Percentiles rank a stretch among this genome's conserved stretches.
Evolutionary conservation across 2,797 vertebrate genomes (phyloP).

Genomic region (Dromococcyx pavoninus): DNA sequence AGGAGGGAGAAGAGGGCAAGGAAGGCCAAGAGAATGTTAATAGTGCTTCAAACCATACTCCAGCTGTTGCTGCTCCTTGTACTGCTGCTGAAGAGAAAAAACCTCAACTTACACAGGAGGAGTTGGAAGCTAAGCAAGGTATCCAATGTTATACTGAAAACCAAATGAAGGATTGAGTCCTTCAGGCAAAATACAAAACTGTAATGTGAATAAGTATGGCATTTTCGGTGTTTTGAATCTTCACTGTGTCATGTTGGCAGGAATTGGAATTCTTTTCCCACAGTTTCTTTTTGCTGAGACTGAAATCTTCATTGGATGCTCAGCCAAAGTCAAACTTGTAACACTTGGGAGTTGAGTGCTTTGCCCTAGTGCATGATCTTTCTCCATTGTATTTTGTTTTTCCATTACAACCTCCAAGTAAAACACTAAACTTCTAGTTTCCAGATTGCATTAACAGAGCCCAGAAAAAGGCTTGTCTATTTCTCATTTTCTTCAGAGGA

Average conservation of each 20-base stretch:
- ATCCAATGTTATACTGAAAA: not conserved
- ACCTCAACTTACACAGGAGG: constrained; percentile 88
- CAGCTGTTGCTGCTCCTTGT: constrained; percentile 66
- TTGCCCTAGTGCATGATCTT: not conserved
- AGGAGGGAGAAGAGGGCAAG: constrained; percentile 84
- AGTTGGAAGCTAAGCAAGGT: constrained; percentile 98
- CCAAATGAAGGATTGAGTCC: not conserved
- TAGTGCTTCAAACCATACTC: constrained; percentile 39
- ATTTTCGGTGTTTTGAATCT: not conserved
- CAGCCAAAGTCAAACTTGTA: not conserved
- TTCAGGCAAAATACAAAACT: not conserved
- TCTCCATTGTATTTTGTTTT: not conserved
- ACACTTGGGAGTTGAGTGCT: not conserved
- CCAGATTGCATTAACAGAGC: not conserved
- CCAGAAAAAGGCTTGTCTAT: not conserved
- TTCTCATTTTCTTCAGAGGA: not conserved
- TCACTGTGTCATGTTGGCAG: not conserved
- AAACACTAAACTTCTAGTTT: not conserved
- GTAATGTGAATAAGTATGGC: not conserved
- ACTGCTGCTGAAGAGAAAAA: constrained; percentile 85
- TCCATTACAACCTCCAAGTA: not conserved
- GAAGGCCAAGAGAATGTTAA: constrained; percentile 78
- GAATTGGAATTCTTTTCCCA: not conserved
- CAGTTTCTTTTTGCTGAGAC: not conserved
- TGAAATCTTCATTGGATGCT: not conserved